phyloP scores from a whole-genome alignment of 2,113 vertebrate genomes.

The Crotalus tigris region DNA sequence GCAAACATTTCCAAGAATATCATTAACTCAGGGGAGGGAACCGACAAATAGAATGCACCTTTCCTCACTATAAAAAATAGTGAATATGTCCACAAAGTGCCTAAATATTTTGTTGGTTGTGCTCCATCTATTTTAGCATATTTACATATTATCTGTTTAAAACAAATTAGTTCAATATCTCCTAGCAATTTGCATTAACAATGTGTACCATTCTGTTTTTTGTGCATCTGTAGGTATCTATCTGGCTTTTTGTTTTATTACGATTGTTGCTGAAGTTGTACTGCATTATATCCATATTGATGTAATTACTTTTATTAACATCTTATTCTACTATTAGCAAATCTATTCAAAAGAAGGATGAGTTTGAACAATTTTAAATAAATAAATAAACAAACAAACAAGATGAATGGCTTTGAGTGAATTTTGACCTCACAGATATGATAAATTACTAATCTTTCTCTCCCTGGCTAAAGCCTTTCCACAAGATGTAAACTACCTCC shows the following conservation, averaged over 20 bases:
- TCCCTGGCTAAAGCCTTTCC: not conserved
- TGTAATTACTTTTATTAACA: not conserved
- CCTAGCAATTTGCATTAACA: not conserved
- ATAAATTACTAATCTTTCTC: not conserved
- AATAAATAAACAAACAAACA: not conserved
- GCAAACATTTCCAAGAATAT: not conserved
- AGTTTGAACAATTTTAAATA: not conserved
- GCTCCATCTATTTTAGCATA: not conserved
- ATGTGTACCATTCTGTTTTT: not conserved
- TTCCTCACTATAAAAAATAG: not conserved
- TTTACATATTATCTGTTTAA: not conserved
- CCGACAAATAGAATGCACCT: not conserved
- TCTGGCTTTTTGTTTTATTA: not conserved
- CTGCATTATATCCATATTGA: not conserved
- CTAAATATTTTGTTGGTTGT: not conserved
- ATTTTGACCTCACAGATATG: not conserved
- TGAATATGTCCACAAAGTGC: not conserved
- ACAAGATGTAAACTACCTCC: not conserved
- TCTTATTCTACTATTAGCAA: not conserved
- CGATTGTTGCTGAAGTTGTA: not conserved
- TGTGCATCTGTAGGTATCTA: not conserved
- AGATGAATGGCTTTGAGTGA: not conserved
- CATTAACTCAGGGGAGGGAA: not conserved
- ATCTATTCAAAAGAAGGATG: not conserved
- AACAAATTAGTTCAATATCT: not conserved